Conservation (phyloP, 2,113 vertebrate species). For the pig (Sus scrofa) region T2T-Sscrofa CM000829.6:69610501-69611000, state of each 20-base stretch:
- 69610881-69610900: neutral
- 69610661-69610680: neutral
- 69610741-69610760: neutral
- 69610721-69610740: neutral
- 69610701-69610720: neutral
- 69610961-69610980: neutral
- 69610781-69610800: neutral
- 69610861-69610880: neutral
- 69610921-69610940: neutral
- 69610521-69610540: neutral
- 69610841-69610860: neutral
- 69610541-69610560: neutral
- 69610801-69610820: constrained; percentile 11
- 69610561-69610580: neutral
- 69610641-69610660: neutral
- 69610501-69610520: neutral
- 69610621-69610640: neutral
- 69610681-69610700: neutral
- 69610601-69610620: neutral
- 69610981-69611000: neutral
- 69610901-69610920: neutral
- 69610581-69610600: neutral
- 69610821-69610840: neutral
- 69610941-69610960: neutral
- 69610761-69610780: neutral